Evolutionary conservation across 30 jellyfish, hydroid and myxozoan species (phyloP), one percentile per base, ranked within the genome.

Genomic region (Chrysaora quinquecirrha): DNA sequence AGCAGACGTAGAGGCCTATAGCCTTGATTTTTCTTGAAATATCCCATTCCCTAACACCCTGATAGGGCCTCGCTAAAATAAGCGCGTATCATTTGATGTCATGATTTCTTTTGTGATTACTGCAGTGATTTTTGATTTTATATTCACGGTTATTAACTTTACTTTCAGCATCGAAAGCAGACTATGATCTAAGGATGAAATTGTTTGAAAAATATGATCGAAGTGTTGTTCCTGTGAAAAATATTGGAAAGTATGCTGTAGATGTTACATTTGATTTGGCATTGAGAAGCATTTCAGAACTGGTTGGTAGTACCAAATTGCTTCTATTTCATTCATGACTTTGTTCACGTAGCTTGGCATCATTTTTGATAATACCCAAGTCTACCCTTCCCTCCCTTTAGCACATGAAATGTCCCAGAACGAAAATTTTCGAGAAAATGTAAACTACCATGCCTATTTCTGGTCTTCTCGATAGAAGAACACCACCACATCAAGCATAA

Each of bases 221-320:
- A 48, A 78, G 81, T 0, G 67, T 35, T 11, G 34, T 78, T 14
- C 89, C 89, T 12, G 46, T 46, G 30, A 78, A 64, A 43, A 38
- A 78, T 64, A 9, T 69, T 2, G 34, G 77, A n/a, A 38, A 31
- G 21, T 20, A 2, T 10, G 48, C 73, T 9, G 12, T 78, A 46
- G 23, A 61, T 33, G 82, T 64, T 28, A 16, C 25, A 1, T 61
- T 78, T 34, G 89, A 78, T 48, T 0, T 78, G 30, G 89, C 89
- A 0, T 28, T 78, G 29, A 78, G 89, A 35, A 78, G 81, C 50
- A 64, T 78, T 1, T 64, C 30, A 43, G 25, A 29, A 20, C 73
- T 78, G 75, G 89, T 78, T 16, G 30, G 87, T 73, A 0, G 54
- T 34, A 6, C 58, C 16, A 6, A 6, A 43, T 14, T 1, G 50